Conservation (phyloP, 2,113 vertebrate genomes). For the Nothobranchius furzeri region DNA sequence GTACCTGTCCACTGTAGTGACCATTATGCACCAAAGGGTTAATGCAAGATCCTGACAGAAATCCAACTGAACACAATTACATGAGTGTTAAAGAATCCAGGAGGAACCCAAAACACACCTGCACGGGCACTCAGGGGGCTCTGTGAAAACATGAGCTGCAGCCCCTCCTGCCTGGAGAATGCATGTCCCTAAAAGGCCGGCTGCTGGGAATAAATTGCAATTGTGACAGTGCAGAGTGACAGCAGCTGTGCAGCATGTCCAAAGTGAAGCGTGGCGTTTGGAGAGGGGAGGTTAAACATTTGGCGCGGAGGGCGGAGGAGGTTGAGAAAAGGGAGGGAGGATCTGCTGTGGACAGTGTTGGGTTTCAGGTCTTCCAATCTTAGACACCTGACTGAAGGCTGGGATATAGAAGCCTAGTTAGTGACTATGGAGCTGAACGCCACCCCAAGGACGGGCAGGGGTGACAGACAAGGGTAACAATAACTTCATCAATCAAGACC, state of each 20-base stretch:
- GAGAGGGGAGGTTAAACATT: constrained; percentile 40
- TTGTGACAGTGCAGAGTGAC: constrained; percentile 82
- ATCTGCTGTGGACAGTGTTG: constrained; percentile 72
- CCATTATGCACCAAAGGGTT: too few relatives aligned
- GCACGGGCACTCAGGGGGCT: constrained; percentile 19
- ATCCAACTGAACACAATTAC: constrained; percentile 22
- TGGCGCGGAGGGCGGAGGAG: constrained; percentile 11
- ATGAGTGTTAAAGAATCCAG: not conserved
- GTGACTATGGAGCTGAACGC: constrained; percentile 42
- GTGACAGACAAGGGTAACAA: constrained; percentile 77
- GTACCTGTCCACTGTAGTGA: too few relatives aligned
- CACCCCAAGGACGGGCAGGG: constrained; percentile 80
- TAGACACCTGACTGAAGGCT: constrained; percentile 79
- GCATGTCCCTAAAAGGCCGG: constrained; percentile 81
- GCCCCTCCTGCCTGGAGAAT: constrained; percentile 77
- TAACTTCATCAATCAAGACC: constrained; percentile 14
- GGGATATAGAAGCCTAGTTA: constrained; percentile 62
- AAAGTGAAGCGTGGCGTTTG: constrained; percentile 49
- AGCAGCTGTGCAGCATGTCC: constrained; percentile 77
- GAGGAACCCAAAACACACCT: constrained; percentile 32
- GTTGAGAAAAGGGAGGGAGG: constrained; percentile 34
- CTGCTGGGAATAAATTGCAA: constrained; percentile 81
- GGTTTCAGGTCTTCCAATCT: constrained; percentile 79
- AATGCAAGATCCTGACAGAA: constrained; percentile 11
- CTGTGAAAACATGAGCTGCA: constrained; percentile 23